Base-by-base conservation (phyloP, 2,888 invertebrate species). In the Polydrusus pterygomalis region DNA sequence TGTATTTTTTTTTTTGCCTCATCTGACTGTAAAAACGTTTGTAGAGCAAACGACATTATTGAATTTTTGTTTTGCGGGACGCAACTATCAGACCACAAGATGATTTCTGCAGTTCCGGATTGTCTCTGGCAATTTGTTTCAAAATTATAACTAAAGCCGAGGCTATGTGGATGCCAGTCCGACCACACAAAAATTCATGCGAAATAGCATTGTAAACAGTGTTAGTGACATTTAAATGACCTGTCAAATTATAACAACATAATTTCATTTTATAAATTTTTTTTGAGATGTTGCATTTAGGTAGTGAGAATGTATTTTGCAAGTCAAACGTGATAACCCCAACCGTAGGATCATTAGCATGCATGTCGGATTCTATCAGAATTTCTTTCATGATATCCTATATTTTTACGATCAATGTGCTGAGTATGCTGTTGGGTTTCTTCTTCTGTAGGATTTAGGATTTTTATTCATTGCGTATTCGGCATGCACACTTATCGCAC, bases 31-130 rank as follows among this genome's bases (percentile, higher is more conserved):
- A n/a, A n/a, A 45, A 45, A 45, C 45, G 3, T 6, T 45, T 45
- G n/a, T 3, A 45, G n/a, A 45, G 45, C 45, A 45, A 40, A 63
- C 9, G 45, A 45, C 63, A 18, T 45, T n/a, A n/a, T n/a, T n/a
- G n/a, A n/a, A n/a, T n/a, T n/a, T n/a, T n/a, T n/a, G n/a, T n/a
- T n/a, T n/a, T n/a, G n/a, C n/a, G n/a, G n/a, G n/a, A n/a, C n/a
- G n/a, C n/a, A n/a, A n/a, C n/a, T n/a, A n/a, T n/a, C 38, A 40
- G 78, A 67, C 79, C 80, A 79, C 13, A 77, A 20, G 25, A 72
- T 72, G 17, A 79, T 38, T 69, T 69, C 45, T 45, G 9, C 10
- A 56, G 8, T 13, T 56, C 5, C 25, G 30, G 56, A 13, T 25
- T 56, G 30, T 56, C 56, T 11, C 18, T 30, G 6, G 38, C 38